Conservation (phyloP, 2,797 vertebrate genomes). For the Eurystomus glaucurus region DNA sequence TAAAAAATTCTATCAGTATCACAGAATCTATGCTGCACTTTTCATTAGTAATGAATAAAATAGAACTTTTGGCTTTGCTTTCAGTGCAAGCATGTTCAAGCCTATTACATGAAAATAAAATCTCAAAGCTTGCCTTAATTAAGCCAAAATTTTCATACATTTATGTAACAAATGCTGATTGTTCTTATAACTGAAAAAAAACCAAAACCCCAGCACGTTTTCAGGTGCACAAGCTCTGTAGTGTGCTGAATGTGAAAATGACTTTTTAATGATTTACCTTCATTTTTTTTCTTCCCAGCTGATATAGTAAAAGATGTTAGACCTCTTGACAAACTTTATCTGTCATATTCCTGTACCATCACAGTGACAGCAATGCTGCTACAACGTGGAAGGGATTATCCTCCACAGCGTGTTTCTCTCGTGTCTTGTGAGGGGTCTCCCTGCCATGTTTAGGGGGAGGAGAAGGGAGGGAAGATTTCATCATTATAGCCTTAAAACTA, state of each 20-base stretch:
- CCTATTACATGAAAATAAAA: conserved; percentile 15
- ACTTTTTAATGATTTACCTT: not conserved
- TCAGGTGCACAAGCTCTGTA: not conserved
- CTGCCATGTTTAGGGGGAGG: not conserved
- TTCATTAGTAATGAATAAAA: conserved; percentile 64
- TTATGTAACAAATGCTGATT: conserved; percentile 13
- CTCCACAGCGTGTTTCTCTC: not conserved
- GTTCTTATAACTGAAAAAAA: not conserved
- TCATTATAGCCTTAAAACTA: not conserved
- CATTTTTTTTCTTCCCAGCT: not conserved
- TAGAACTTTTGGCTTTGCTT: conserved; percentile 31
- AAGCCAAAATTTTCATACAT: not conserved
- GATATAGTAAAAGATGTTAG: not conserved
- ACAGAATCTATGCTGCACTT: conserved; percentile 10
- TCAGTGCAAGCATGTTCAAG: conserved; percentile 1
- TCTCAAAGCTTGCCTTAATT: conserved; percentile 24
- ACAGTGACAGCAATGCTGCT: not conserved
- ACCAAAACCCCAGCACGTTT: not conserved
- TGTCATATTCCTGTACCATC: not conserved
- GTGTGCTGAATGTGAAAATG: not conserved
- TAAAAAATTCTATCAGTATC: conserved; percentile 71
- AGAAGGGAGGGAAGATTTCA: not conserved
- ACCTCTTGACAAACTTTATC: not conserved
- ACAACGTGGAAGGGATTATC: not conserved
- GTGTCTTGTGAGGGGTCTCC: not conserved